These are phyloP conservation scores for Magallana nippona DNA, from an alignment of 2,888 invertebrate genomes.

Conservation along the genomic window DNA sequence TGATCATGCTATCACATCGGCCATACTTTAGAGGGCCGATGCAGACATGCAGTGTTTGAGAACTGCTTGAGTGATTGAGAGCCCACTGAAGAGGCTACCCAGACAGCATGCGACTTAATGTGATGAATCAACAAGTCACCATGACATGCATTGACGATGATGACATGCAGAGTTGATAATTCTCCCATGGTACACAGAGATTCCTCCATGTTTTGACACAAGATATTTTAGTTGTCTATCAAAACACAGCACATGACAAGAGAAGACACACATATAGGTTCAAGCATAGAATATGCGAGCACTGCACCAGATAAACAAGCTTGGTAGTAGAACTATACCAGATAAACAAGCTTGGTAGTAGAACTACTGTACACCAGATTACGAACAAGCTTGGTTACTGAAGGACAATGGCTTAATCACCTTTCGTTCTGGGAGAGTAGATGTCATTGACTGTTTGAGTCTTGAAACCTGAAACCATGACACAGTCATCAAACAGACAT, in stretches of 20 bases:
- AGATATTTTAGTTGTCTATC: neutral
- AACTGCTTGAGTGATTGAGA: neutral
- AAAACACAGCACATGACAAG: conserved; percentile 14
- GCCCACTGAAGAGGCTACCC: neutral
- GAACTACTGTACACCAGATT: neutral
- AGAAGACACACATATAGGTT: neutral
- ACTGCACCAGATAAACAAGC: neutral
- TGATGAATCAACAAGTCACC: neutral
- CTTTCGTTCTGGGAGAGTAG: conserved; percentile 10
- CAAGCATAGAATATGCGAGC: neutral
- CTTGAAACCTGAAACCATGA: conserved; percentile 25
- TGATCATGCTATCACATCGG: too few species aligned
- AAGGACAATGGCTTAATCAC: neutral
- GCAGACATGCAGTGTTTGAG: neutral
- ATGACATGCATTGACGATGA: neutral
- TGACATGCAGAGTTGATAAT: too few species aligned
- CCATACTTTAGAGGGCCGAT: neutral
- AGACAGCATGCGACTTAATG: conserved; percentile 5
- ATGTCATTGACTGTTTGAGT: conserved; percentile 13
- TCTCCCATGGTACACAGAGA: neutral
- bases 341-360: too few species aligned
- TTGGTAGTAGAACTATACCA: too few species aligned
- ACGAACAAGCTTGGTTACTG: too few species aligned
- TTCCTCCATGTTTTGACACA: neutral
- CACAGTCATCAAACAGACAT: neutral